Evolutionary conservation across 2,888 invertebrate species (phyloP), one percentile per base, ranked within the genome.

Genomic region (Catocala fraxini): DNA sequence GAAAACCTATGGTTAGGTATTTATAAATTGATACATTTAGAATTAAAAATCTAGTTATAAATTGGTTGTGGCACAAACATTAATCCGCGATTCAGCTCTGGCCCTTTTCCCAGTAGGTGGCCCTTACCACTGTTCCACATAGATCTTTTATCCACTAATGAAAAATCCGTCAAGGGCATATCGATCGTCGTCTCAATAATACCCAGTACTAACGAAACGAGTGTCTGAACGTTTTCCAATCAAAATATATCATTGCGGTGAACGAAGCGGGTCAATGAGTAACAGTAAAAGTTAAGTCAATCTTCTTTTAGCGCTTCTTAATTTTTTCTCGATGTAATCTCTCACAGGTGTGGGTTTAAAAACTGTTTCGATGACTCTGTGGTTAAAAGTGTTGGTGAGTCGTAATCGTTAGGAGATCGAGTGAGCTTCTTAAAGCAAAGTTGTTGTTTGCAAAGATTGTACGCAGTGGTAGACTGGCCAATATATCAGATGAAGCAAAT

Each of bases 221-320:
- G 47, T 42, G 15, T 9, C 15, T 13, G 10, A 15, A 59, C 49
- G 51, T 68, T 75, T 70, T 70, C 75, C 70, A 76, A 78, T 75
- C 79, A 72, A 57, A 70, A 70, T 62, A 65, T 67, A 70, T 74
- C 58, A 68, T 68, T 59, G 43, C 59, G 51, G 54, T 41, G 59
- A 56, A 59, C 56, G 53, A 75, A 68, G 61, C 51, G 53, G 73
- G 79, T 78, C 79, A 75, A 63, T 65, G 56, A 63, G 45, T 75
- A 76, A 76, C 79, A 64, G 76, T 76, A 72, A 67, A 77, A 70
- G 43, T 74, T 60, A 63, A 68, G 56, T 57, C 59, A 68, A 66
- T 63, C 69, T 68, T 66, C 41, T 57, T 58, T 65, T 60, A 54
- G 49, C 60, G 47, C 57, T 46, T 56, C 34, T 48, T 56, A 13